phyloP scores from a whole-genome alignment of 2,113 vertebrate species.

The Peromyscus maniculatus region DNA sequence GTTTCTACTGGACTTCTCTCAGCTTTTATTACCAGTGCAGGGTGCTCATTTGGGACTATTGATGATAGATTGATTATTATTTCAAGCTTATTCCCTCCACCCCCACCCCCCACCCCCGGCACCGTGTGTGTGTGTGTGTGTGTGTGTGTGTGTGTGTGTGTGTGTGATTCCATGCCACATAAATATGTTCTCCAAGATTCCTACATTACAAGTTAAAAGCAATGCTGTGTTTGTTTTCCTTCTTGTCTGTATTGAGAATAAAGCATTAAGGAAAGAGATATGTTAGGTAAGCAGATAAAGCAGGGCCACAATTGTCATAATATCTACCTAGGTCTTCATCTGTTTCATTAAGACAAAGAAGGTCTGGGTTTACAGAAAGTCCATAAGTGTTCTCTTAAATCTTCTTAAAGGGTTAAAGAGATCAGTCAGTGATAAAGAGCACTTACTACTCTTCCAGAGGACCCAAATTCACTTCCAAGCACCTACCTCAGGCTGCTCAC shows the following conservation, averaged over 20 bases:
- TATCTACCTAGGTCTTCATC: not conserved
- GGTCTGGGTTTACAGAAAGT: not conserved
- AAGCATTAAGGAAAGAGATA: slow-evolving; percentile 8
- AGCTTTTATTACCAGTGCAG: not conserved
- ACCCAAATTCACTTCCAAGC: not conserved
- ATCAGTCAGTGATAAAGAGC: not conserved
- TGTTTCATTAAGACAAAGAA: slow-evolving; percentile 44
- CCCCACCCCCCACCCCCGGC: not conserved
- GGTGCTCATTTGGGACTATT: not conserved
- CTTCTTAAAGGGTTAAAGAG: not conserved
- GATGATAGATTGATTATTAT: not conserved
- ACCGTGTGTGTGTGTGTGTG: not conserved
- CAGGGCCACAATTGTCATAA: not conserved
- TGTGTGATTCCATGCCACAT: not conserved
- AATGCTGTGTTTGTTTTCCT: not conserved
- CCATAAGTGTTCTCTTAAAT: slow-evolving; percentile 51
- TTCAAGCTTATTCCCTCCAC: not conserved
- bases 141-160: not conserved
- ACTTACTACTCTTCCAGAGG: not conserved
- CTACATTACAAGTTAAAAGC: not conserved
- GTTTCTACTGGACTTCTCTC: not conserved
- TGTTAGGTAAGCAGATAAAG: not conserved
- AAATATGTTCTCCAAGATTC: not conserved
- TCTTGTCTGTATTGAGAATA: not conserved
- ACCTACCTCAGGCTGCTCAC: not conserved